Percentiles rank a stretch among this genome's conserved stretches.
Evolutionary conservation across 2,113 vertebrate species (phyloP).

Genomic region (Paramormyrops kingsleyae): DNA sequence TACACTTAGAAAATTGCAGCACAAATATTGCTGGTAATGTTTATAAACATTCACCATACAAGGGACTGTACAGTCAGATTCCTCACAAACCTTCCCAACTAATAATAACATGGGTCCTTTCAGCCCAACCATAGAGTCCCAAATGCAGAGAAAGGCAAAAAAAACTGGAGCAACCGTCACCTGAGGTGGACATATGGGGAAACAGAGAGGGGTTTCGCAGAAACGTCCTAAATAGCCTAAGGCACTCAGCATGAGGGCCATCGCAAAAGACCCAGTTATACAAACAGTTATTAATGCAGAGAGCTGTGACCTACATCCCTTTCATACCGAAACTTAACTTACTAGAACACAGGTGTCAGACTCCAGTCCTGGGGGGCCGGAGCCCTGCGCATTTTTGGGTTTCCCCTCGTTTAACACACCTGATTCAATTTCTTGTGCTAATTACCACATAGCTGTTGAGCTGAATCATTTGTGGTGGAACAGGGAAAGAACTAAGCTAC

Average conservation of each 20-base stretch:
- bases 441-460: no score
- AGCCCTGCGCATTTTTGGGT: no score
- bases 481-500: no score
- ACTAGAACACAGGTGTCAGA: no score
- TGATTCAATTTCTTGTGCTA: no score
- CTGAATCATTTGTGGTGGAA: no score
- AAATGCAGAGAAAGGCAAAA: background rate
- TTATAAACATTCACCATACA: no score
- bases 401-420: no score
- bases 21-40: no score
- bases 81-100: background rate
- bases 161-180: background rate
- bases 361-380: no score
- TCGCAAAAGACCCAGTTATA: background rate
- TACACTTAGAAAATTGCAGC: no score
- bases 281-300: background rate
- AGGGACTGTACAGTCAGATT: background rate
- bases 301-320: background rate
- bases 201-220: background rate
- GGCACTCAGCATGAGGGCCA: background rate
- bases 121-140: background rate
- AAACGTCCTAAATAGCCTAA: background rate
- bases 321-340: background rate
- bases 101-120: background rate
- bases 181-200: background rate